Evolutionary conservation across 2,888 invertebrate species (phyloP).

Genomic region (Dorcus parallelipipedus): DNA sequence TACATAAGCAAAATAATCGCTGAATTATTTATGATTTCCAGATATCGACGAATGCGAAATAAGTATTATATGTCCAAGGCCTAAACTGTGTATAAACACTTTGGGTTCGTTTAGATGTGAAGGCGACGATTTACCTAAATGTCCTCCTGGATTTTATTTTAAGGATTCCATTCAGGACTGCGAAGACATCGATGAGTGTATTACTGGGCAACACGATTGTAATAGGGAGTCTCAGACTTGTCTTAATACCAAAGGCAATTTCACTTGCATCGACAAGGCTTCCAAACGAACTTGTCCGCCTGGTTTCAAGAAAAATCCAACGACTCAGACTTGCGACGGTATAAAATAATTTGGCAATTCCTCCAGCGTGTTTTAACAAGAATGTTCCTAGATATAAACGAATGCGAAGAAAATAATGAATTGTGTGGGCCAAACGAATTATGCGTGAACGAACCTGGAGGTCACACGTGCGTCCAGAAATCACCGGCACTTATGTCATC

Average conservation of each 20-base stretch:
- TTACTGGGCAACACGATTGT: constrained; percentile 62
- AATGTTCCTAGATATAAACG: constrained; percentile 65
- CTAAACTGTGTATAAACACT: constrained; percentile 43
- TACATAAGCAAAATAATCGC: not conserved
- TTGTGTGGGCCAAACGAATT: constrained; percentile 57
- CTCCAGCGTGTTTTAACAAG: not conserved
- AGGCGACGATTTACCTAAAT: constrained; percentile 34
- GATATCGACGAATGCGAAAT: constrained; percentile 47
- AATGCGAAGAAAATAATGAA: constrained; percentile 63
- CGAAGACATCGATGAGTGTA: constrained; percentile 71
- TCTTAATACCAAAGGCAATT: constrained; percentile 68
- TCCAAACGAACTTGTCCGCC: constrained; percentile 59
- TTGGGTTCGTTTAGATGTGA: constrained; percentile 45
- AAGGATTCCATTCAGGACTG: constrained; percentile 42
- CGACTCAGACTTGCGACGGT: constrained; percentile 60
- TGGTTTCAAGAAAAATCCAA: constrained; percentile 60
- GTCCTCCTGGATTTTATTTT: constrained; percentile 45
- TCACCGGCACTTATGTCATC: constrained; percentile 33
- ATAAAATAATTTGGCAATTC: constrained; percentile 14
- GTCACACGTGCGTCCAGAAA: constrained; percentile 60
- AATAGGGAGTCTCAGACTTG: constrained; percentile 64
- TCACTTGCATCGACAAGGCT: constrained; percentile 65
- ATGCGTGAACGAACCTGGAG: constrained; percentile 66
- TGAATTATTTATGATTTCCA: constrained; percentile 21
- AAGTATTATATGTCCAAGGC: constrained; percentile 38